Base-by-base conservation (phyloP, 2,113 vertebrate genomes). In the Oncorhynchus nerka region DNA sequence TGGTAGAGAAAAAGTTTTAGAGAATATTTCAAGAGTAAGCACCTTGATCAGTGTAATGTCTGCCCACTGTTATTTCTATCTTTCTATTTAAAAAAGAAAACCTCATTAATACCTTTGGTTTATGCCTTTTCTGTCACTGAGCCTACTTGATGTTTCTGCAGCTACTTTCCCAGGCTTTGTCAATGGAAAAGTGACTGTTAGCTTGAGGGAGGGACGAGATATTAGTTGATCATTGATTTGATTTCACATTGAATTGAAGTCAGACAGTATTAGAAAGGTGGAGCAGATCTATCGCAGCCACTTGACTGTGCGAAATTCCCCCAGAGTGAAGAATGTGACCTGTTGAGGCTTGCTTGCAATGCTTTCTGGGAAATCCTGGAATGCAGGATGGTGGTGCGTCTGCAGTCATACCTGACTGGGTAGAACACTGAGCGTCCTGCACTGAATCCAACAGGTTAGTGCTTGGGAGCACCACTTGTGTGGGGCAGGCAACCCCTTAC, bases 351-450 rank as follows among this genome's bases (percentile, higher is more conserved):
- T 89, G 91, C 88, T 87, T 91, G 91, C 90, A 91, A 89, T 90
- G 88, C 91, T 91, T 91, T 88, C 91, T 92, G 91, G 91, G 91
- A 92, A 91, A 91, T 91, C 89, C 88, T 91, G 91, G 91, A 92
- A 92, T 92, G 91, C 91, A 89, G 91, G 90, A 83, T 83, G 87
- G 90, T 90, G 87, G 91, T 87, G 90, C 87, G 88, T 89, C 86
- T 89, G 90, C 85, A 89, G 88, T 86, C 61, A 64, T 90, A 89
- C 90, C 88, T 90, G 88, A 86, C 87, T 88, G 85, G 87, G 85
- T 68, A 73, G 88, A 90, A 82, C 81, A 85, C 86, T 73, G 3
- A 81, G 84, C 75, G 75, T 87, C 86, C 39, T 86, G 86, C 85
- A 84, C 22, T 80, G 84, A 80, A 87, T 80, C 55, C 85, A 81